These are phyloP conservation scores for Carcharodon carcharias DNA, from an alignment of 2,797 vertebrate genomes.

Conservation along the genomic window DNA sequence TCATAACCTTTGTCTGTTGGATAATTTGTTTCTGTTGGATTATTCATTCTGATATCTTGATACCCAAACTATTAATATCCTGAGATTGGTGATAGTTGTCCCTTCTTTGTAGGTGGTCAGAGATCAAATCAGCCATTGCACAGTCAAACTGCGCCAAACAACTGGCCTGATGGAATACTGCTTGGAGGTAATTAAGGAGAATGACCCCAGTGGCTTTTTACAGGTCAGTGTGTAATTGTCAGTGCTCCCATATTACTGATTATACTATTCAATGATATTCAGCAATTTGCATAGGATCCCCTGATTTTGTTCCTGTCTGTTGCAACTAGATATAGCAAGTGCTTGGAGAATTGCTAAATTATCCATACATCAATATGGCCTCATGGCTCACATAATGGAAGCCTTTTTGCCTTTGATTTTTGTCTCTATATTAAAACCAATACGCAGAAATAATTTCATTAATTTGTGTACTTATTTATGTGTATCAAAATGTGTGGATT, in stretches of 20 bases:
- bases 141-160: constrained; percentile 94
- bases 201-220: constrained; percentile 95
- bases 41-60: neutral
- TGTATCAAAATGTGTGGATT: neutral
- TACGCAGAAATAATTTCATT: neutral
- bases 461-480: neutral
- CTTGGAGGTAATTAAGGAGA: constrained; percentile 98
- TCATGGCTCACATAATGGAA: neutral
- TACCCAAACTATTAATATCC: neutral
- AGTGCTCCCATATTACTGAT: neutral
- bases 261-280: constrained; percentile 6
- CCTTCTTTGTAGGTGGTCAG: constrained; percentile 74
- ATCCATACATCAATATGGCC: neutral
- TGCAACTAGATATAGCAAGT: neutral
- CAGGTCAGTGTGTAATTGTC: constrained; percentile 62
- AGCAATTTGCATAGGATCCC: neutral
- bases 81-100: neutral
- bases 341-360: neutral
- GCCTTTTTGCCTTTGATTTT: neutral
- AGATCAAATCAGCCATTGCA: constrained; percentile 96
- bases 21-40: neutral
- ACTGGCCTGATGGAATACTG: constrained; percentile 98
- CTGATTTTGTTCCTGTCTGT: neutral
- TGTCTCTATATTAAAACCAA: neutral
- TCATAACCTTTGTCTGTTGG: neutral